Conservation (phyloP, 2,888 invertebrate genomes). For the Sericinus montela region DNA sequence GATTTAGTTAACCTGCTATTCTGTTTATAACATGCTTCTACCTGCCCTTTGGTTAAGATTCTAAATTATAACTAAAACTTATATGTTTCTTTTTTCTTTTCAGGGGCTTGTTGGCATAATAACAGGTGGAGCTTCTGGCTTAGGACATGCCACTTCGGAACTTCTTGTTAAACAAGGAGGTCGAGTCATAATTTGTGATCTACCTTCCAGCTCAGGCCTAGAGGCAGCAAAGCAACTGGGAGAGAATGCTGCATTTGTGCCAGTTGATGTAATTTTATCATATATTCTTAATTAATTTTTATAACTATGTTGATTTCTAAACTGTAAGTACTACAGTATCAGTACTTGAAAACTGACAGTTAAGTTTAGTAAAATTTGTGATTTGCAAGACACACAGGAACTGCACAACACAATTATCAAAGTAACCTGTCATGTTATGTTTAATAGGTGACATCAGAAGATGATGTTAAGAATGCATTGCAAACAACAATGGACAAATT, state of each 20-base stretch:
- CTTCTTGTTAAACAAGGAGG: constrained; percentile 90
- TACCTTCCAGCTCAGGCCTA: constrained; percentile 90
- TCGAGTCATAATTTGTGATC: constrained; percentile 92
- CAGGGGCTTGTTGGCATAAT: constrained; percentile 93
- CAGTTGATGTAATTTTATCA: constrained; percentile 84
- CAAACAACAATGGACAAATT: constrained; percentile 88
- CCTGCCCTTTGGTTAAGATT: too few relatives aligned
- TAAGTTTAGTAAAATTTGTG: too few relatives aligned
- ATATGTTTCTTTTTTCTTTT: constrained; percentile 18
- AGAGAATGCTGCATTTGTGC: constrained; percentile 87
- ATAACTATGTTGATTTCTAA: too few relatives aligned
- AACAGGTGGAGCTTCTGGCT: constrained; percentile 97
- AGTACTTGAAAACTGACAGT: too few relatives aligned
- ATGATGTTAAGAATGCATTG: constrained; percentile 87
- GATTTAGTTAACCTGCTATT: too few relatives aligned
- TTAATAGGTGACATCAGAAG: constrained; percentile 87
- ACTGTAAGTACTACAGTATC: too few relatives aligned
- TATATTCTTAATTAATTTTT: too few relatives aligned
- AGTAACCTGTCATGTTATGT: too few relatives aligned
- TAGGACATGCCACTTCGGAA: constrained; percentile 94
- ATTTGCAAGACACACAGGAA: too few relatives aligned
- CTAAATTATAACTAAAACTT: too few relatives aligned
- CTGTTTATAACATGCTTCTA: too few relatives aligned
- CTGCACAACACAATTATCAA: too few relatives aligned
- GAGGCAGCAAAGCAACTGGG: constrained; percentile 87